A percentile compares a stretch with the other conserved stretches of the same genome.
Evolutionary conservation across 2,888 invertebrate species (phyloP).

Genomic region (Orthosia gothica): DNA sequence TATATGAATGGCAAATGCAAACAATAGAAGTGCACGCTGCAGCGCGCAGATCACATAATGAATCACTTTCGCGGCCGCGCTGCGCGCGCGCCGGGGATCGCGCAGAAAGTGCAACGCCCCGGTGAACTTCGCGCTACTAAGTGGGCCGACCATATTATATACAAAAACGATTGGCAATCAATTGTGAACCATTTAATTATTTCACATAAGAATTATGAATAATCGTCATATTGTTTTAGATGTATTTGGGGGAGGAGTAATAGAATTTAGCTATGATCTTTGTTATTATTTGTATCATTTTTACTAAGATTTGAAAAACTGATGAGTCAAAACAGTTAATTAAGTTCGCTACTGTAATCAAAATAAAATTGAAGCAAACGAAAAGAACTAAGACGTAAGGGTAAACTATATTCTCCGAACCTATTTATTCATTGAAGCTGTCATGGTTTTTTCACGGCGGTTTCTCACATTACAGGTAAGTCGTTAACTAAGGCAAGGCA

Average conservation of each 20-base stretch:
- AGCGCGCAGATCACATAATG: conserved; percentile 72
- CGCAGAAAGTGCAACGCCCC: conserved; percentile 89
- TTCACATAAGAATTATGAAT: conserved; percentile 7
- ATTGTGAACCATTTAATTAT: conserved; percentile 34
- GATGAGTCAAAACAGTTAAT: neutral
- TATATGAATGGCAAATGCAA: conserved; percentile 70
- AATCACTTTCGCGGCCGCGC: conserved; percentile 85
- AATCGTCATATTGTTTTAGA: neutral
- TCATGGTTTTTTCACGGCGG: conserved; percentile 67
- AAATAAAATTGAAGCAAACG: neutral
- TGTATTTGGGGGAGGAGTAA: neutral
- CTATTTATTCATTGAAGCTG: conserved; percentile 53
- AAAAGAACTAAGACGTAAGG: conserved; percentile 7
- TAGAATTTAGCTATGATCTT: neutral
- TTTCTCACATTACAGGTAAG: conserved; percentile 85
- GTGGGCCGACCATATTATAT: conserved; percentile 76
- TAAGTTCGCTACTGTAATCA: neutral
- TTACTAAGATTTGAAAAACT: neutral
- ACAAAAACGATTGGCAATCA: conserved; percentile 50
- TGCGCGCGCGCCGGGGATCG: conserved; percentile 79
- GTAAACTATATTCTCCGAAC: conserved; percentile 2
- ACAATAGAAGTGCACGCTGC: conserved; percentile 68
- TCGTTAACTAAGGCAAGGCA: conserved; percentile 78
- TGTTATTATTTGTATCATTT: neutral
- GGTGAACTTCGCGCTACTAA: conserved; percentile 88